phyloP scores from a whole-genome alignment of 2,888 invertebrate species.

The Phaonia tiefii region DNA sequence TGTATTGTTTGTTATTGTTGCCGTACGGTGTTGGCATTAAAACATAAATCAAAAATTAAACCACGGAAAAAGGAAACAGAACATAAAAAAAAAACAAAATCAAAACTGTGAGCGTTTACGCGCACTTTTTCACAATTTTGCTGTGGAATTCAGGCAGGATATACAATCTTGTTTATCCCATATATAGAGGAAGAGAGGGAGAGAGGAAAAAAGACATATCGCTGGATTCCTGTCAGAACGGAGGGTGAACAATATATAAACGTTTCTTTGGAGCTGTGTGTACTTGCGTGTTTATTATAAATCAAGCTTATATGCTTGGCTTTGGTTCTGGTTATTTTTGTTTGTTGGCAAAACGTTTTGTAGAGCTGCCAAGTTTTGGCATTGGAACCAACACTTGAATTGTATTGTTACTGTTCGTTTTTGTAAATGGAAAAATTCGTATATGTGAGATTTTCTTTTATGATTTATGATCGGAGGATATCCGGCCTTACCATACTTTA shows the following conservation, averaged over 20 bases:
- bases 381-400: not conserved
- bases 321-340: not conserved
- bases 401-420: not conserved
- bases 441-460: not conserved
- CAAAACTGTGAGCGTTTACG: conserved; percentile 8
- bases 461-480: conserved; percentile 14
- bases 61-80: conserved; percentile 13
- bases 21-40: not conserved
- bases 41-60: conserved; percentile 26
- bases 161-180: not conserved
- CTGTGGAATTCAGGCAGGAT: no score
- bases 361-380: conserved; percentile 1
- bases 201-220: not conserved
- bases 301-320: conserved; percentile 18
- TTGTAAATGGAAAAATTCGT: not conserved
- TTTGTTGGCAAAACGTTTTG: not conserved
- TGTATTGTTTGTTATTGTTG: not conserved
- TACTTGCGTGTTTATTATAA: not conserved
- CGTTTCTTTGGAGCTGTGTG: not conserved
- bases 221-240: not conserved
- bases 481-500: not conserved
- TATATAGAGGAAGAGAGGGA: not conserved
- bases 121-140: not conserved
- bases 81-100: not conserved
- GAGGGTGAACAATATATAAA: not conserved